Base-by-base conservation (phyloP, 2,113 vertebrate genomes). In the Erythrocercus mccallii region DNA sequence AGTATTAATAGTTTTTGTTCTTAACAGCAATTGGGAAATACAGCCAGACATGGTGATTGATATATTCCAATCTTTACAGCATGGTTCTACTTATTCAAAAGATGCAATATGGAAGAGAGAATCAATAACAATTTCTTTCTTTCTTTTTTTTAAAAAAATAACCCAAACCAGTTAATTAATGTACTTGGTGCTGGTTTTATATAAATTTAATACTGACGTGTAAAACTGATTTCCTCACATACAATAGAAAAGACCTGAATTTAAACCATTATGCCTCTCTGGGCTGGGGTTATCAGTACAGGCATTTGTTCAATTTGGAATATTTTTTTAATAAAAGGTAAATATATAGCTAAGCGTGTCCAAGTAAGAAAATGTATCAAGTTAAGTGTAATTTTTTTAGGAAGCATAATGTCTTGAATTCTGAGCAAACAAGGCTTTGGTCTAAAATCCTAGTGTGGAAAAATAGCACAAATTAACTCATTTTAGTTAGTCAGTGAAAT, bases 1-100 rank as follows among this genome's bases (percentile, higher is more conserved):
- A 89, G 57, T 66, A 92, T 95, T 94, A 95, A 92, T 90, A 82
- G 78, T 88, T 96, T 95, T 91, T 93, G 78, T 85, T 90, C 82
- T 90, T 87, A 92, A 87, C 48, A 91, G 93, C 90, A 80, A 70
- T 65, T 80, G 91, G 70, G 84, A 95, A 95, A 91, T 80, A 79
- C 19, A 91, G 66, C 61, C 93, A 87, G 86, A 79, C 73, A 79
- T 7, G 14, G 23, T 81, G 84, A 89, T 91, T 91, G 86, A 94
- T 91, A 42, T 57, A 72, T 87, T 81, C 45, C 40, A 10, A 27
- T 62, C 37, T 81, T 78, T 74, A 62, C 10, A 76, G 37, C 10
- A 35, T 42, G n/a, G 17, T 21, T 65, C 18, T 38, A 70, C 37
- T 83, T 25, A 50, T 64, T 81, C n/a, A 91, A 65, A 80, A 94